Conservation (phyloP, 2,888 invertebrate genomes). For the Caenorhabditis sp. region DNA sequence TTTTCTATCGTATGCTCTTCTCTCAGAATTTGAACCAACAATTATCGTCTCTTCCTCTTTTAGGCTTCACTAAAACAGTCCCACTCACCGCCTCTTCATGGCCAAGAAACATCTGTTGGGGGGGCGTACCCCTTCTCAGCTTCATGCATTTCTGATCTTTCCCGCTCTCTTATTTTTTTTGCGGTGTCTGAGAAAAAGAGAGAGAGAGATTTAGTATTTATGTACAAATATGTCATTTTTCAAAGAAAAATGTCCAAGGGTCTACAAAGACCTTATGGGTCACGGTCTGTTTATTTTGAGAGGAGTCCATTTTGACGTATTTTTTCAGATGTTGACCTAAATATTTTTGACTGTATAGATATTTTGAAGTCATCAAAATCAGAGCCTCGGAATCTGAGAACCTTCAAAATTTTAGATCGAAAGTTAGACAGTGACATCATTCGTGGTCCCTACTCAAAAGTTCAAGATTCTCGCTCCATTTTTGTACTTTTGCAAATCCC, state of each 20-base stretch:
- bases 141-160: slow-evolving; percentile 52
- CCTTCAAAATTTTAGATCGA: no score
- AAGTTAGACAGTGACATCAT: slow-evolving; percentile 4
- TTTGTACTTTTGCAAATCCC: background rate
- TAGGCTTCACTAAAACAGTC: background rate
- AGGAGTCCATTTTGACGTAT: background rate
- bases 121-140: background rate
- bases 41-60: slow-evolving; percentile 26
- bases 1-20: background rate
- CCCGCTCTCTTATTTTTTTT: slow-evolving; percentile 14
- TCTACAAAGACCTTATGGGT: slow-evolving; percentile 8
- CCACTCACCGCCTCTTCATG: no score
- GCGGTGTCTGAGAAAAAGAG: background rate
- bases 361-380: no score
- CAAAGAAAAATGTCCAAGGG: background rate
- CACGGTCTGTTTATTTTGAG: slow-evolving; percentile 14
- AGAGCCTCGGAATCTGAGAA: no score
- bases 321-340: background rate
- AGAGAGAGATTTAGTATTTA: slow-evolving; percentile 53
- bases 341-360: background rate
- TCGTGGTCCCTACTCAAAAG: background rate
- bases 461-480: background rate
- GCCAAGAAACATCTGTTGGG: slow-evolving; percentile 50
- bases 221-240: slow-evolving; percentile 44
- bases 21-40: slow-evolving; percentile 39